Evolutionary conservation across 2,888 invertebrate genomes (phyloP), one percentile per base, ranked within the genome.

Genomic region (Miltochrista miniata): DNA sequence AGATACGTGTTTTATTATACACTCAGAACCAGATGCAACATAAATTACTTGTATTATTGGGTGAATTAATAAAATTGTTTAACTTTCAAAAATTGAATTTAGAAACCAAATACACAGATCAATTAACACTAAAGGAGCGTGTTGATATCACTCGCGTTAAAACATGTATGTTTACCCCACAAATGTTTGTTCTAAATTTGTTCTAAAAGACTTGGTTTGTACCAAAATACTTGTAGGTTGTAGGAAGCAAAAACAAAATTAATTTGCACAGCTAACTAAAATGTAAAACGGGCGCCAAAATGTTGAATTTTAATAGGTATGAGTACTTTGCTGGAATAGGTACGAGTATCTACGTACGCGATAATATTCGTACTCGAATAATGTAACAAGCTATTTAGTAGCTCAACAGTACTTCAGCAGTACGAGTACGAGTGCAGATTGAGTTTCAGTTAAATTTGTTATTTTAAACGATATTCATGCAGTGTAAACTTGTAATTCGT

Each of bases 221-320:
- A 49, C 49, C 43, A 54, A 58, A 54, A 58, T 45, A 52, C 35
- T 51, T n/a, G n/a, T n/a, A n/a, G n/a, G n/a, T n/a, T n/a, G 36
- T 42, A 24, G 37, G 58, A 4, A 57, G 58, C 49, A 47, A 53
- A 53, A 59, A 59, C 52, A 51, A 51, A 51, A 56, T 51, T 57
- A 49, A 55, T 54, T 60, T 56, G 51, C 24, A 10, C 34, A 60
- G 43, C 42, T 48, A 54, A 56, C 54, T 59, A 44, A 45, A 59
- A 59, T 49, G 51, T 45, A 51, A 46, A 44, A 12, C 10, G 54
- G 48, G 42, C 52, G 41, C 12, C 50, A 46, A 56, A 62, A 59
- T 45, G 51, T 18, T 48, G 49, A 53, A 56, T 57, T 56, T 65
- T 65, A 52, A 61, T 53, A 44, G 1, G 42, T 48, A 45, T 2